Percentiles rank a stretch among this genome's conserved stretches.
These are phyloP conservation scores for Drosophila leontia DNA, from an alignment of 1,140 invertebrate species.

Conservation along the genomic window DNA sequence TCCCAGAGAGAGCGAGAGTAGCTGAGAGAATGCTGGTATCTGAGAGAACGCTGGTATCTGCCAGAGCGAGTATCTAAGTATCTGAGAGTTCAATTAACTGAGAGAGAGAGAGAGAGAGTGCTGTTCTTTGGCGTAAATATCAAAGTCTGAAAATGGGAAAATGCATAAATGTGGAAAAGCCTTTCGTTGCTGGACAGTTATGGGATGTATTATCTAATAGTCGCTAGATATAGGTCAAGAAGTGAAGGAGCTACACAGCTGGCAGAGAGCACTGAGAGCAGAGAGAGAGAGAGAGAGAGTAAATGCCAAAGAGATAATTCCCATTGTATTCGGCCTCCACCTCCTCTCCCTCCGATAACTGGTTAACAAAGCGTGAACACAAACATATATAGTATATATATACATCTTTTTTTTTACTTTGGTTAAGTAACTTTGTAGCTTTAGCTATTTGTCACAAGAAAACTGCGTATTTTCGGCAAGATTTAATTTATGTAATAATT, in stretches of 20 bases:
- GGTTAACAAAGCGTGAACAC: constrained; percentile 36
- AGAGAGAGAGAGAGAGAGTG: background rate
- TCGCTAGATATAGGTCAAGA: constrained; percentile 40
- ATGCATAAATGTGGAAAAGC: constrained; percentile 2
- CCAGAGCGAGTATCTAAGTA: constrained; percentile 4
- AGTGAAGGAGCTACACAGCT: background rate
- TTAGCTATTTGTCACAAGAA: constrained; percentile 12
- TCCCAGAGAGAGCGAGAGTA: constrained; percentile 5
- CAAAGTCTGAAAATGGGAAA: constrained; percentile 17
- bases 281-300: constrained; percentile 1
- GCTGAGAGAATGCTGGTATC: constrained; percentile 1
- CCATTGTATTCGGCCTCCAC: background rate
- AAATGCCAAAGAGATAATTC: constrained; percentile 46
- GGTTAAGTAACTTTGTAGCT: constrained; percentile 18
- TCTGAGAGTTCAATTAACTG: constrained; percentile 2
- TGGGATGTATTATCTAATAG: constrained; percentile 34
- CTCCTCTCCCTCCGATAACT: constrained; percentile 26
- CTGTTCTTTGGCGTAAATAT: background rate
- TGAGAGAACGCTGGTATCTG: background rate
- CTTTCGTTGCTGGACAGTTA: constrained; percentile 7
- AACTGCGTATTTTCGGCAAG: background rate
- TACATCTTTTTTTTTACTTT: constrained; percentile 9
- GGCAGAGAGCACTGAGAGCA: constrained; percentile 1
- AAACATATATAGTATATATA: constrained; percentile 2
- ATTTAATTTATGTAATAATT: background rate